Conservation (phyloP, 2,113 vertebrate genomes). For the Haemorhous mexicanus region DNA sequence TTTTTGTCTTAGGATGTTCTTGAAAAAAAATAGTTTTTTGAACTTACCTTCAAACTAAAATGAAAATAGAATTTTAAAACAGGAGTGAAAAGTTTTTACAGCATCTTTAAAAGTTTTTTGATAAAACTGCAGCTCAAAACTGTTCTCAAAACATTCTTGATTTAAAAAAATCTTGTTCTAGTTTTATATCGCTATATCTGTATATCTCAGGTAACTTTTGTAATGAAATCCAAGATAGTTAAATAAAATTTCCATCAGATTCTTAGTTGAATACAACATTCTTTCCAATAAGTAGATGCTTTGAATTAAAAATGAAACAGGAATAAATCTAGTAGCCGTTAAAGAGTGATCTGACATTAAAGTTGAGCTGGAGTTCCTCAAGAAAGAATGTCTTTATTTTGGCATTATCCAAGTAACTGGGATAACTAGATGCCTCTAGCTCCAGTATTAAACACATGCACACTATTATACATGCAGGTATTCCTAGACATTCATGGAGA, state of each 20-base stretch:
- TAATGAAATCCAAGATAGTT: neutral
- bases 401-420: rapidly evolving
- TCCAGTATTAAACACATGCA: neutral
- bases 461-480: too few species aligned
- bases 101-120: neutral
- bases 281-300: neutral
- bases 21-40: neutral
- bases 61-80: neutral
- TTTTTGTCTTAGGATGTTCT: neutral
- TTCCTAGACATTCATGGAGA: neutral
- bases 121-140: neutral
- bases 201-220: neutral
- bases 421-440: neutral
- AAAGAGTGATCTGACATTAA: neutral
- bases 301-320: neutral
- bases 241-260: neutral
- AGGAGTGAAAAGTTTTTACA: neutral
- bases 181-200: neutral
- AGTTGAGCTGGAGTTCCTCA: neutral
- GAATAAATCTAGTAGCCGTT: neutral
- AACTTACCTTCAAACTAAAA: neutral
- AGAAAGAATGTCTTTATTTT: neutral
- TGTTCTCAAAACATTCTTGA: neutral
- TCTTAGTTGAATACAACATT: neutral
- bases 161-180: neutral